These are phyloP conservation scores for Ostrea denselamellosa DNA, from an alignment of 1,140 invertebrate species.

Conservation along the genomic window DNA sequence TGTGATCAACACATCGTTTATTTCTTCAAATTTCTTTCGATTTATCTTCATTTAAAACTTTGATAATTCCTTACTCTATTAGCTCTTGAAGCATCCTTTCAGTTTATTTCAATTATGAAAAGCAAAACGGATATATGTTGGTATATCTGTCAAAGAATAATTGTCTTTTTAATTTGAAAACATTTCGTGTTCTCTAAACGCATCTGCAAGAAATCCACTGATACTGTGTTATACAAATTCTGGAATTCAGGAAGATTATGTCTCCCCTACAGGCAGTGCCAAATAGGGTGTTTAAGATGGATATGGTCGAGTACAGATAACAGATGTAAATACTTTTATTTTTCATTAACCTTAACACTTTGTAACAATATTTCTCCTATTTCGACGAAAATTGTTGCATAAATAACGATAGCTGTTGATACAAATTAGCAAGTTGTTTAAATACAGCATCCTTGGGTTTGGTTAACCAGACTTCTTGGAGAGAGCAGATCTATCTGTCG, in stretches of 20 bases:
- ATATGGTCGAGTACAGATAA: neutral
- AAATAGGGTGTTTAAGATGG: neutral
- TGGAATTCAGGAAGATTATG: neutral
- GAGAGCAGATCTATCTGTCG: neutral
- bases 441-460: neutral
- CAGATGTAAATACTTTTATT: neutral
- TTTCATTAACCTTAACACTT: neutral
- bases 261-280: neutral
- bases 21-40: no score
- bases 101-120: no score
- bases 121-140: no score
- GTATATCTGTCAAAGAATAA: no score
- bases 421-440: slow-evolving; percentile 1
- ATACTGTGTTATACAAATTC: no score
- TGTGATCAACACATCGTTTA: no score
- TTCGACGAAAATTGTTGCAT: slow-evolving; percentile 14
- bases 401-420: neutral
- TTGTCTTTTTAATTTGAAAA: no score
- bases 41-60: no score
- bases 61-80: no score
- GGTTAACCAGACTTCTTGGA: slow-evolving; percentile 19
- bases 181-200: no score
- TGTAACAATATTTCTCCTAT: slow-evolving; percentile 6
- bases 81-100: no score
- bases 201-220: no score